A percentile compares a stretch with the other conserved stretches of the same genome.
phyloP scores from a whole-genome alignment of 2,797 vertebrate genomes.

The Tenualosa thibaudeaui region DNA sequence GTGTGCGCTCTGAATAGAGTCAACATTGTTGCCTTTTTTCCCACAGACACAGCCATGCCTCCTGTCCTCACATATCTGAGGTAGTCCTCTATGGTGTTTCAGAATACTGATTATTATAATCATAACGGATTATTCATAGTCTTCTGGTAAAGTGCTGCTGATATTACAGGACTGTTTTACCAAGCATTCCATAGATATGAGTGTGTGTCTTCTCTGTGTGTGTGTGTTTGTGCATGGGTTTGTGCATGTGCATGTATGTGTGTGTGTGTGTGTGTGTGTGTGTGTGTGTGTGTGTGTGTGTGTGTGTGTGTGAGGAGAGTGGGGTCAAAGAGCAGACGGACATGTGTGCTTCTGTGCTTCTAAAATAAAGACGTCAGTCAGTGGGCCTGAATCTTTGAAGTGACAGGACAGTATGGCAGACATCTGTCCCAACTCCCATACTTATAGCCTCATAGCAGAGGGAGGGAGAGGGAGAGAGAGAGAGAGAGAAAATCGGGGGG shows the following conservation, averaged over 20 bases:
- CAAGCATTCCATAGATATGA: background rate
- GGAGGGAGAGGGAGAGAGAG: background rate
- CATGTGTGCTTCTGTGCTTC: background rate
- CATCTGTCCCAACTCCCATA: slow-evolving; percentile 43
- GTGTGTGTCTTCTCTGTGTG: background rate
- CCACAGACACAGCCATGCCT: background rate
- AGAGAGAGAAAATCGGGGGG: background rate
- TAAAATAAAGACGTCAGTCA: slow-evolving; percentile 13
- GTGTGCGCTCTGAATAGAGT: background rate
- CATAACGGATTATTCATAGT: background rate
- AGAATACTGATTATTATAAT: background rate
- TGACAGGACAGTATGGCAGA: slow-evolving; percentile 36
- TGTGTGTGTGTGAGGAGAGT: slow-evolving; percentile 23
- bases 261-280: slow-evolving; percentile 21
- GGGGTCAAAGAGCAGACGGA: slow-evolving; percentile 1
- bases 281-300: background rate
- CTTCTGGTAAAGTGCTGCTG: background rate
- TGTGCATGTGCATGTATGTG: background rate
- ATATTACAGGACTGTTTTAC: background rate
- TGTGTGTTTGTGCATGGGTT: background rate
- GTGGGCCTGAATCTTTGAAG: slow-evolving; percentile 42
- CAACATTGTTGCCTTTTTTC: background rate
- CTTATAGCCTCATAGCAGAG: background rate
- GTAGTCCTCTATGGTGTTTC: background rate
- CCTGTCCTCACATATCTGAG: background rate